Evolutionary conservation across 2,888 invertebrate genomes (phyloP).

Genomic region (Danaus chrysippus): DNA sequence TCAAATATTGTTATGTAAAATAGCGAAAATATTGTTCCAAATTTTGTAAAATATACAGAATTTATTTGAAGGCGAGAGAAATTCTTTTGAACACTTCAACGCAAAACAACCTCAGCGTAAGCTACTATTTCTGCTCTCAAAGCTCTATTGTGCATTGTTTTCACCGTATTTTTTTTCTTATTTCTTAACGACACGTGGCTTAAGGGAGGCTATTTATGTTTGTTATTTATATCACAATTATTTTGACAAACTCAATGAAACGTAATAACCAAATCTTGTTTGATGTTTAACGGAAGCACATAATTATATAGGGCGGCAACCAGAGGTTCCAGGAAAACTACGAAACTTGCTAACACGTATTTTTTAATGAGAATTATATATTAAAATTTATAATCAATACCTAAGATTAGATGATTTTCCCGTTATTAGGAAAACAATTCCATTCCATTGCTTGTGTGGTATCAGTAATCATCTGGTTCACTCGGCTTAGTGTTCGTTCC

Average conservation of each 20-base stretch:
- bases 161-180: constrained; percentile 11
- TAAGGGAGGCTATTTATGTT: neutral
- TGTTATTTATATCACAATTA: neutral
- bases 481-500: no score
- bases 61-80: neutral
- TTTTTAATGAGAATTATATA: no score
- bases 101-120: constrained; percentile 10
- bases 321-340: no score
- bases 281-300: neutral
- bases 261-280: neutral
- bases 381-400: no score
- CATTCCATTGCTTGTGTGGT: no score
- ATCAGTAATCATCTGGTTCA: no score
- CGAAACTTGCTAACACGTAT: no score
- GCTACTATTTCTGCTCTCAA: constrained; percentile 12
- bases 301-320: no score
- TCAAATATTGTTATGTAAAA: neutral
- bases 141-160: constrained; percentile 15
- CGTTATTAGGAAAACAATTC: no score
- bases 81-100: neutral
- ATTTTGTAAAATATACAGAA: neutral
- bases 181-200: neutral
- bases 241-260: neutral
- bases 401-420: no score
- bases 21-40: neutral